Conservation (phyloP, 2,113 vertebrate species). For the Muntiacus muntjak region DNA sequence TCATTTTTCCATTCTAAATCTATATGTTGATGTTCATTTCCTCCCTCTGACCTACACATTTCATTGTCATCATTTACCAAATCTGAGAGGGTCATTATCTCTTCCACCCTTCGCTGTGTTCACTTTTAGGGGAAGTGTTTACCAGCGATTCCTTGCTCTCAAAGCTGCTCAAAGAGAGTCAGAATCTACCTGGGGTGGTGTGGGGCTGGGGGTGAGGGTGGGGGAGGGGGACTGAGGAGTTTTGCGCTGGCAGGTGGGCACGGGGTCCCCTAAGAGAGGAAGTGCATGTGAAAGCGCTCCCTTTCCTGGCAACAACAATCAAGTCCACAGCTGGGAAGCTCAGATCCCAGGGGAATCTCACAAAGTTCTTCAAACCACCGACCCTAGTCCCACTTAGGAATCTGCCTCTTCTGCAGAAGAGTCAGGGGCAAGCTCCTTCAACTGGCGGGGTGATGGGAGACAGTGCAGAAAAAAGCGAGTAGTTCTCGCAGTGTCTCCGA, state of each 20-base stretch:
- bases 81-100: neutral
- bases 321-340: neutral
- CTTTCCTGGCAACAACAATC: neutral
- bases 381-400: neutral
- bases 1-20: neutral
- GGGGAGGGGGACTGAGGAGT: neutral
- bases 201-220: neutral
- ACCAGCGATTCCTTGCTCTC: neutral
- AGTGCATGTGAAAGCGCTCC: neutral
- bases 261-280: neutral
- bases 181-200: neutral
- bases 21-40: neutral
- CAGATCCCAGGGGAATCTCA: neutral
- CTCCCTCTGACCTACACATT: neutral
- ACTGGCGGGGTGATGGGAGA: neutral
- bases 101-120: neutral
- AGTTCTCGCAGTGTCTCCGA: neutral
- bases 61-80: neutral
- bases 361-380: neutral
- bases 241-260: neutral
- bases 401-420: neutral
- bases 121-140: neutral
- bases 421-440: neutral
- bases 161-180: neutral
- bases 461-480: neutral